Base-by-base conservation (phyloP, 1,140 invertebrate species). In the Hyphantria cunea region DNA sequence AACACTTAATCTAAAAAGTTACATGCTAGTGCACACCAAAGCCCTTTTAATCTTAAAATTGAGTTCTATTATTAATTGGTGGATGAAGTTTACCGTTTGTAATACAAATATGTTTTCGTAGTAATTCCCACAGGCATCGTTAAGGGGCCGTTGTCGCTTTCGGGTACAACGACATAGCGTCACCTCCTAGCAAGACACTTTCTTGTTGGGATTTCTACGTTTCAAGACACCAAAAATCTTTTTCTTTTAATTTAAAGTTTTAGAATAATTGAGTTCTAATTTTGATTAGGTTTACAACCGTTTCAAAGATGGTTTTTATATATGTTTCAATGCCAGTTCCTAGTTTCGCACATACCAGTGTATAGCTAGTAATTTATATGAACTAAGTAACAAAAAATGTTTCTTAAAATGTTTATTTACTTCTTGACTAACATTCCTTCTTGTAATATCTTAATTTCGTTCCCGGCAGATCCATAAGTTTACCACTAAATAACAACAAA, bases 401-500 rank as follows among this genome's bases (percentile, higher is more conserved):
- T 14, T 8, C 34, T n/a, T 7, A 15, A 51, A 51, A n/a, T 13
- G 25, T 32, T n/a, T 32, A n/a, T 31, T 9, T 12, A 45, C 42
- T 55, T 45, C 33, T 12, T 12, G 0, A 6, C 31, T 15, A 10
- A 37, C 6, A 45, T 45, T 45, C 14, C 39, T 42, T 33, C 45
- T 14, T 14, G 9, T 5, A 14, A 37, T 14, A 45, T 55, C 53
- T 55, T 55, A n/a, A 45, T 55, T 45, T 45, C 53, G 39, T 25
- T 4, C 12, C 44, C 0, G 45, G 25, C 45, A 55, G 45, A 45
- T 55, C 25, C 41, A 45, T 44, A 55, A 55, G 53, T 55, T 55
- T 55, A 33, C 53, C 53, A 13, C 44, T 55, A 61, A 61, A 53
- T 60, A 59, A 33, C 49, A 63, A 67, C 45, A 67, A 53, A 66